Base-by-base conservation (phyloP, 2,888 invertebrate genomes). In the Heliconius ethilla region DNA sequence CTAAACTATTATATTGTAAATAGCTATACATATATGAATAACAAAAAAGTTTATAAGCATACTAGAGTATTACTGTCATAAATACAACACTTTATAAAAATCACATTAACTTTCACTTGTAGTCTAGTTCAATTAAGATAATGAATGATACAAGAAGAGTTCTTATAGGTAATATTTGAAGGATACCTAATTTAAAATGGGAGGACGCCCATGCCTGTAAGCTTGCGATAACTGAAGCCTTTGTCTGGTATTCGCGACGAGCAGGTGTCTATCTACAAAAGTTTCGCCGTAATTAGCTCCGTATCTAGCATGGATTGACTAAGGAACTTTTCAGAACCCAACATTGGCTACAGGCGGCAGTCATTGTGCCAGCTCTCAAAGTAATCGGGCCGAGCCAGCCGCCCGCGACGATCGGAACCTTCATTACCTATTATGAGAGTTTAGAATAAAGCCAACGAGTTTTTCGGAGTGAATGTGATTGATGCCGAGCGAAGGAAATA, bases 351-450 rank as follows among this genome's bases (percentile, higher is more conserved):
- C 91, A 91, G 91, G 88, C 90, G 89, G 90, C 88, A 91, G 90
- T 91, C 92, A 93, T 94, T 94, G 93, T 93, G 88, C 86, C 86
- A 85, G 89, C 90, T 89, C 89, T 91, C 93, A 92, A 92, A 93
- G 93, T 94, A 94, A 94, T 94, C 94, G 92, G 89, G 87, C 89
- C 86, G 85, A 87, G 89, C 85, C 94, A 93, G 92, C 91, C 92
- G 88, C 87, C 90, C 90, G 88, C 90, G 88, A 88, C 92, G 91
- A 92, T 92, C 90, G 89, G 89, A 90, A 91, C 92, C 92, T 93
- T 92, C 92, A 94, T 94, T 94, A 94, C 93, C 94, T 94, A 94
- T 94, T 94, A 94, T 93, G 93, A 93, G 94, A 94, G 92, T 94
- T 94, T 93, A 94, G 93, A 94, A 94, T 94, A 92, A 94, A 93